A percentile compares a stretch with the other conserved stretches of the same genome.
phyloP scores from a whole-genome alignment of 2,888 invertebrate genomes.

The Branchipolynoe longqiensis region DNA sequence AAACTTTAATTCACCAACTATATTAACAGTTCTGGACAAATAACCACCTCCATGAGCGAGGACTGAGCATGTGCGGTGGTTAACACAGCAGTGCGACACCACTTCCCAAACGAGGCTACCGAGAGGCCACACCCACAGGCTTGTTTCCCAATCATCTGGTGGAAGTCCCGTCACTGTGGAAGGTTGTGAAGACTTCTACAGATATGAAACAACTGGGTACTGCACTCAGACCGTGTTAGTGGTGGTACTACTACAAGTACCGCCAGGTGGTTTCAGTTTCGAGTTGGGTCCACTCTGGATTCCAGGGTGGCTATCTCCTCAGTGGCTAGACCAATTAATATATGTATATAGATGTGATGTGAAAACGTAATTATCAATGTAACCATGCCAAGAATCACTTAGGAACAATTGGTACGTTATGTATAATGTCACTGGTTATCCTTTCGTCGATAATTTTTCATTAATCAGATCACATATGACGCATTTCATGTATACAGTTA shows the following conservation, averaged over 20 bases:
- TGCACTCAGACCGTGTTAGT: background rate
- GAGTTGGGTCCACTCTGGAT: background rate
- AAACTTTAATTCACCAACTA: constrained; percentile 32
- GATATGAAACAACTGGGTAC: constrained; percentile 25
- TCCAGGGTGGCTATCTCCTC: background rate
- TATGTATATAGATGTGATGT: constrained; percentile 17
- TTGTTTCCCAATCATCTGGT: background rate
- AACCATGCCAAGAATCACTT: background rate
- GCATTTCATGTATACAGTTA: background rate
- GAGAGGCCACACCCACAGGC: background rate
- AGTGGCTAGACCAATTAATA: constrained; percentile 21
- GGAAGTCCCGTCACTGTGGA: no score
- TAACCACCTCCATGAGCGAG: background rate
- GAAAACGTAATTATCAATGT: background rate
- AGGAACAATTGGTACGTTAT: constrained; percentile 23
- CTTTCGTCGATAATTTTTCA: constrained; percentile 7
- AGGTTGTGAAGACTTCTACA: background rate
- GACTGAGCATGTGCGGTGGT: background rate
- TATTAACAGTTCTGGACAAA: background rate
- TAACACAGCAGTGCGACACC: no score
- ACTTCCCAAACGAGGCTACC: background rate
- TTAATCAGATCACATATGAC: constrained; percentile 1
- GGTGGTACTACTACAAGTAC: background rate
- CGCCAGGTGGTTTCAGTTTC: background rate
- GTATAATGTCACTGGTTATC: constrained; percentile 17